Base-by-base conservation (phyloP, 2,113 vertebrate genomes). In the Piprites chloris region DNA sequence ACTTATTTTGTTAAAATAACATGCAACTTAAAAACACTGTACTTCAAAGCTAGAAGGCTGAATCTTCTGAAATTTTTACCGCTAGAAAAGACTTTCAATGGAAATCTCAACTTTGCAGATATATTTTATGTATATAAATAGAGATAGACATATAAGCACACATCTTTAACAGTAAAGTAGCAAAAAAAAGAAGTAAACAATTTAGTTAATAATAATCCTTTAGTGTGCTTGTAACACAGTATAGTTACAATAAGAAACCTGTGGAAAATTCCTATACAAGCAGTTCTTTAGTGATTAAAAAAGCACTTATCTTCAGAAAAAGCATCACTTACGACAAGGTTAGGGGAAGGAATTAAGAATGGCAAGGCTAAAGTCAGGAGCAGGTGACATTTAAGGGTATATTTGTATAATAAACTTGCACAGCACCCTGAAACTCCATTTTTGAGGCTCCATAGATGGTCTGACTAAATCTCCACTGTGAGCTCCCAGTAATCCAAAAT, bases 181-280 rank as follows among this genome's bases (percentile, higher is more conserved):
- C n/a, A 6, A 52, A 46, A 73, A 55, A 35, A 44, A 41, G 2
- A 44, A 12, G 3, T 15, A 83, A 58, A 4, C 23, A 16, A 9
- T 10, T 76, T 24, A 37, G 3, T n/a, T 62, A 41, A 12, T 19
- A 58, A 18, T 14, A 0, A 19, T 26, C 2, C 17, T 10, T 35
- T 42, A 21, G 30, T 30, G 1, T 47, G 76, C 82, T 56, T 18
- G 33, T 27, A 44, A 33, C 1, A 42, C 1, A 1, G 2, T 46
- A 9, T 24, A 44, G 14, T 41, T 35, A 24, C 8, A 44, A 17
- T 4, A 55, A 56, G 4, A 11, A 7, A 3, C 7, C 4, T 49
- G 9, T 11, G 2, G 11, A 72, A n/a, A 72, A 68, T 21, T 82
- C 4, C 9, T 23, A 9, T 5, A 5, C 0, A 2, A 59, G 2